phyloP scores from a whole-genome alignment of 2,888 invertebrate genomes.

The Venusia cambrica region DNA sequence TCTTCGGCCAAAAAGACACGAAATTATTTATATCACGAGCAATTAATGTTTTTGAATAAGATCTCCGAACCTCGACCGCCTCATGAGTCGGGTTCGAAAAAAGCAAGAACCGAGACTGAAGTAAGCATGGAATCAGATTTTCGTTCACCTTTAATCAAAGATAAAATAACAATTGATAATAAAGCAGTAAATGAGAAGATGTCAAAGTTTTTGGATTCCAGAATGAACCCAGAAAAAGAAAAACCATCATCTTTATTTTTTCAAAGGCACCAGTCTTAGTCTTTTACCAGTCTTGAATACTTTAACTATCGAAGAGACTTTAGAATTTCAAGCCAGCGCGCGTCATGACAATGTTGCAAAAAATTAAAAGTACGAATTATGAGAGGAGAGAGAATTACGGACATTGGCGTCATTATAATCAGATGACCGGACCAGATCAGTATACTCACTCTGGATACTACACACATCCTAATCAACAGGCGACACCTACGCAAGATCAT shows the following conservation, averaged over 20 bases:
- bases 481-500: constrained; percentile 35
- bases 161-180: constrained; percentile 29
- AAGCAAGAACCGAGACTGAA: constrained; percentile 29
- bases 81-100: constrained; percentile 27
- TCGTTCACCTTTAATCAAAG: constrained; percentile 31
- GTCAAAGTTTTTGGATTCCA: constrained; percentile 24
- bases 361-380: constrained; percentile 37
- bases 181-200: constrained; percentile 25
- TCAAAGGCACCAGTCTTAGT: too few relatives aligned
- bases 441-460: constrained; percentile 35
- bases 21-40: constrained; percentile 32
- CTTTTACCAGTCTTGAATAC: constrained; percentile 24
- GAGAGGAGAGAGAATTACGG: constrained; percentile 36
- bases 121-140: constrained; percentile 31
- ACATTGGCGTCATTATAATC: constrained; percentile 35
- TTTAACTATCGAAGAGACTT: constrained; percentile 21
- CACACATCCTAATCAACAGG: constrained; percentile 34
- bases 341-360: constrained; percentile 32
- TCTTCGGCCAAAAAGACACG: constrained; percentile 23
- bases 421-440: constrained; percentile 35
- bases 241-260: constrained; percentile 26
- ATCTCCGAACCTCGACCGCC: constrained; percentile 28
- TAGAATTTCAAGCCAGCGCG: constrained; percentile 33
- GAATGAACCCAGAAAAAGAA: constrained; percentile 27
- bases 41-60: constrained; percentile 33